phyloP scores from a whole-genome alignment of 2,113 vertebrate species.

The Paracanthobrama guichenoti region DNA sequence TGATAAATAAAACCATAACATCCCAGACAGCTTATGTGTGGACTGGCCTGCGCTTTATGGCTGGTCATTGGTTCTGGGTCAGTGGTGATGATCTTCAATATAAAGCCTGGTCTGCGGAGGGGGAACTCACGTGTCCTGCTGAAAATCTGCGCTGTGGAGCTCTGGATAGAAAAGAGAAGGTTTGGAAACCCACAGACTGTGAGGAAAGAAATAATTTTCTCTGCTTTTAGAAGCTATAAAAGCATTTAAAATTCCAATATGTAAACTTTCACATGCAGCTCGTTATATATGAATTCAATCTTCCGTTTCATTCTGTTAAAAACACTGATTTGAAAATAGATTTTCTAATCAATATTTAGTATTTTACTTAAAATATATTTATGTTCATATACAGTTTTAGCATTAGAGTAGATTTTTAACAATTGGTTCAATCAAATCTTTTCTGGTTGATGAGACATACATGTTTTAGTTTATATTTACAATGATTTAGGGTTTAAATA shows the following conservation, averaged over 20 bases:
- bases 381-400: not conserved
- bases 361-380: not conserved
- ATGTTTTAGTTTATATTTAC: not conserved
- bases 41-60: constrained; percentile 27
- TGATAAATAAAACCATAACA: not conserved
- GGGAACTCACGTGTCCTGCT: not conserved
- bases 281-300: not conserved
- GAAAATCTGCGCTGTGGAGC: constrained; percentile 4
- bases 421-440: not conserved
- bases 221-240: not conserved
- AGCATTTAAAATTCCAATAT: not conserved
- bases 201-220: constrained; percentile 19
- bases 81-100: not conserved
- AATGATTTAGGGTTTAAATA: not conserved
- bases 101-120: constrained; percentile 8
- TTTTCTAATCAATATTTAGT: no score
- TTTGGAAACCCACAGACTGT: constrained; percentile 21
- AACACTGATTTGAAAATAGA: not conserved
- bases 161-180: not conserved
- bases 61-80: constrained; percentile 33
- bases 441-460: not conserved
- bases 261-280: not conserved
- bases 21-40: constrained; percentile 20
- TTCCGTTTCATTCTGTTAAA: not conserved
- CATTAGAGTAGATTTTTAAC: not conserved